phyloP scores from a whole-genome alignment of 2,888 invertebrate genomes.

The Ennomos quercinarius region DNA sequence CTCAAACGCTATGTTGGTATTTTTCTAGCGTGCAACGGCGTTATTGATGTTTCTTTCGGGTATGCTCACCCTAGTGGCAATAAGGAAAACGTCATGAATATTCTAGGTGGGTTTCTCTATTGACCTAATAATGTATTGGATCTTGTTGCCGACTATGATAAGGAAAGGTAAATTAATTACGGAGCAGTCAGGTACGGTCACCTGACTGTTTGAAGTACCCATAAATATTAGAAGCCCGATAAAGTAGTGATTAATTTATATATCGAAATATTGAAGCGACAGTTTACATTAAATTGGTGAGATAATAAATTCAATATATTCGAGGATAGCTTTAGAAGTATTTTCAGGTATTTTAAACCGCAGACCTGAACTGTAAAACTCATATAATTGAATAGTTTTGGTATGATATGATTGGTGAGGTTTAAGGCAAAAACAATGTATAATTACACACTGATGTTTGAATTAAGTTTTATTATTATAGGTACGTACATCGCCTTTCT shows the following conservation, averaged over 20 bases:
- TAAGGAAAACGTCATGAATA: slow-evolving; percentile 39
- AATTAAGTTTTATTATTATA: slow-evolving; percentile 5
- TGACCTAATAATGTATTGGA: slow-evolving; percentile 38
- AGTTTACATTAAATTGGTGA: slow-evolving; percentile 12
- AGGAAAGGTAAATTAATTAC: slow-evolving; percentile 31
- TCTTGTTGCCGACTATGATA: slow-evolving; percentile 23
- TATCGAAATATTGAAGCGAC: slow-evolving; percentile 11
- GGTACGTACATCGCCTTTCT: slow-evolving; percentile 44
- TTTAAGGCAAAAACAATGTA: not conserved
- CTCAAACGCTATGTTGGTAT: slow-evolving; percentile 34
- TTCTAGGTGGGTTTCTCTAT: slow-evolving; percentile 33
- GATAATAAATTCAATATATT: slow-evolving; percentile 13
- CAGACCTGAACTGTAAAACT: not conserved
- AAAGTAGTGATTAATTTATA: slow-evolving; percentile 24
- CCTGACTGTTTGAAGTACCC: slow-evolving; percentile 23
- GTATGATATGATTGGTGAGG: too few species aligned
- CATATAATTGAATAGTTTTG: too few species aligned
- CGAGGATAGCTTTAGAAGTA: not conserved
- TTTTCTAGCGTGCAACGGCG: slow-evolving; percentile 44
- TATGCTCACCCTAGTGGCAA: slow-evolving; percentile 41
- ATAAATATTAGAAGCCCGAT: slow-evolving; percentile 27
- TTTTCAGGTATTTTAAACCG: slow-evolving; percentile 1
- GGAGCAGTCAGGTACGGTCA: slow-evolving; percentile 12
- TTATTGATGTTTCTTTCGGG: slow-evolving; percentile 50
- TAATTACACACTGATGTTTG: not conserved